A percentile compares a stretch with the other conserved stretches of the same genome.
Conservation (phyloP, 2,113 vertebrate genomes). For the Gulo gulo region DNA sequence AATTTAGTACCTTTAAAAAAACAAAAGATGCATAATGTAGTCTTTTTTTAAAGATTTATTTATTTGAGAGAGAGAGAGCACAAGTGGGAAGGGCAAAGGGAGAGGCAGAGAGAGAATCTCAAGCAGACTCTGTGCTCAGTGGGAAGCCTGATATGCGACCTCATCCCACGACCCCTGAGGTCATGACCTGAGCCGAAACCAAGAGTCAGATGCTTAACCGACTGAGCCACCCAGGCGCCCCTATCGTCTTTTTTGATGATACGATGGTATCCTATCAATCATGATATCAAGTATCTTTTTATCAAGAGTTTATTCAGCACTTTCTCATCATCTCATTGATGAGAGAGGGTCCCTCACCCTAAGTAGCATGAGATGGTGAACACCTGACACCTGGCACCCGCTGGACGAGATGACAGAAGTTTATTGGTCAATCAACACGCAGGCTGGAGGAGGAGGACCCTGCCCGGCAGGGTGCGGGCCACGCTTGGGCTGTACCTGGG, state of each 20-base stretch:
- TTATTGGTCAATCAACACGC: background rate
- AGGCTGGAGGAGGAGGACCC: background rate
- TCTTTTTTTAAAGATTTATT: background rate
- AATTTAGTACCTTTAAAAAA: background rate
- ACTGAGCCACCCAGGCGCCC: background rate
- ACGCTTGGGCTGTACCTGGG: background rate
- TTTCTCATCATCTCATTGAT: background rate
- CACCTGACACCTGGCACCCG: no score
- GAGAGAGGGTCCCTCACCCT: background rate
- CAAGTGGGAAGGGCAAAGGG: background rate
- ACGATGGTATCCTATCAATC: background rate
- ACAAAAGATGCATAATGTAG: no score
- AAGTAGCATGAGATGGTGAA: background rate
- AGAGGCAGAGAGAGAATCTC: background rate
- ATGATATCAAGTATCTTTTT: background rate
- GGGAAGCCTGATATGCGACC: background rate
- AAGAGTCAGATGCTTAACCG: background rate
- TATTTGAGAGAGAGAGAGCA: background rate
- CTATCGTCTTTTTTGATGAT: background rate
- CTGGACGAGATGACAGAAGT: background rate
- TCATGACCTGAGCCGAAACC: background rate
- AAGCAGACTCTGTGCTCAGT: background rate
- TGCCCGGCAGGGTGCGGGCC: rapidly evolving
- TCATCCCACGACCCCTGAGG: background rate
- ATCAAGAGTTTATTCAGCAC: background rate